Conservation (phyloP, 2,888 invertebrate species). For the Allophyes oxyacanthae region DNA sequence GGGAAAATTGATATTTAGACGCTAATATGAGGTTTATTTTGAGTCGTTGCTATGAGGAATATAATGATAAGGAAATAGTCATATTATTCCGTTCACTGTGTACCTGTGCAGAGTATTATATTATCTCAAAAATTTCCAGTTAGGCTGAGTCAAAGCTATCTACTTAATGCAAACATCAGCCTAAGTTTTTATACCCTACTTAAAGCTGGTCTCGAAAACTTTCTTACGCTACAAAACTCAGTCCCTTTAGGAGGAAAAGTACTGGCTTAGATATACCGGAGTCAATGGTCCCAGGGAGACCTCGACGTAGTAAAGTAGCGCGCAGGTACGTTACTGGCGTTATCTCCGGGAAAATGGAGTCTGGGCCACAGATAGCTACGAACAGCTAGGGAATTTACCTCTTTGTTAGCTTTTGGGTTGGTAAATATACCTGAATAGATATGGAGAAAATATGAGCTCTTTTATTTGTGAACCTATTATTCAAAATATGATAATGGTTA, state of each 20-base stretch:
- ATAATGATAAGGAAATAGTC: background rate
- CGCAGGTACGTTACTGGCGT: constrained; percentile 31
- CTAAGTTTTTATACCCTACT: constrained; percentile 30
- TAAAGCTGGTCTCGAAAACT: constrained; percentile 26
- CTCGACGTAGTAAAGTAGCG: constrained; percentile 29
- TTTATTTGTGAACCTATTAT: background rate
- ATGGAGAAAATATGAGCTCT: constrained; percentile 2
- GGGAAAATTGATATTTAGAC: constrained; percentile 20
- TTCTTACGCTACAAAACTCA: constrained; percentile 15
- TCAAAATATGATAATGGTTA: too few relatives aligned
- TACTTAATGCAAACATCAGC: constrained; percentile 20
- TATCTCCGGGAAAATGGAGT: constrained; percentile 42
- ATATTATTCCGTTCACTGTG: too few relatives aligned
- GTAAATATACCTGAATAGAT: constrained; percentile 25
- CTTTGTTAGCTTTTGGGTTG: constrained; percentile 23
- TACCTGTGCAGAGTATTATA: too few relatives aligned
- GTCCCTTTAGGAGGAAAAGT: constrained; percentile 32
- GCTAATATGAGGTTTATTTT: constrained; percentile 5
- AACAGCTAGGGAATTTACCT: constrained; percentile 15
- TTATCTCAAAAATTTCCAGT: background rate
- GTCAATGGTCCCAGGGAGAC: constrained; percentile 47
- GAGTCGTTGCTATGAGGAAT: background rate
- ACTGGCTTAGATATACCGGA: constrained; percentile 40
- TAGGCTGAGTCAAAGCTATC: background rate
- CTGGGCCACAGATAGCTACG: constrained; percentile 15